Percentiles rank a stretch among this genome's conserved stretches.
Conservation (phyloP, 2,113 vertebrate species). For the Marcusenius ussheri region DNA sequence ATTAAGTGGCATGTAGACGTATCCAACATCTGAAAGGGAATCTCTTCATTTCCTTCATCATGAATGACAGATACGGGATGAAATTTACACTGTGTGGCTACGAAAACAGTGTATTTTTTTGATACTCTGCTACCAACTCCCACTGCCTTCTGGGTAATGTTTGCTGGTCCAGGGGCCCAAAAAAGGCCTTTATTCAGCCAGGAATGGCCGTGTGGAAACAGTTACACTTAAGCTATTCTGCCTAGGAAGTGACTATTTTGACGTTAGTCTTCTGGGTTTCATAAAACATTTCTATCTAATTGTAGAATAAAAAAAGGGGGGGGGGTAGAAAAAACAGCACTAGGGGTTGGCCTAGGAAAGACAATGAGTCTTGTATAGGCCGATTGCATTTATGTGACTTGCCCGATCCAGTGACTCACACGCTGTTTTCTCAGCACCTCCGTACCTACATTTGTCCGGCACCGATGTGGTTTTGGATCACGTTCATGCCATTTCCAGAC, state of each 20-base stretch:
- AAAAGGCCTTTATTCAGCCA: conserved; percentile 10
- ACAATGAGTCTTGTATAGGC: conserved; percentile 15
- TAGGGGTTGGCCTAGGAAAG: not conserved
- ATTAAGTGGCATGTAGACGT: not conserved
- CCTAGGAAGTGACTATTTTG: conserved; percentile 22
- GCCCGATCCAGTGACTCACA: not conserved
- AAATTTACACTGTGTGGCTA: conserved; percentile 2
- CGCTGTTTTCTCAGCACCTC: not conserved
- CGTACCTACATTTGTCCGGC: not conserved
- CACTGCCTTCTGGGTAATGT: conserved; percentile 18
- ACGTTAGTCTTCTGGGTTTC: conserved; percentile 24
- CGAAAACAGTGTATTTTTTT: not conserved
- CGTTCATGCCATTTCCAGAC: not conserved
- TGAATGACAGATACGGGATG: not conserved
- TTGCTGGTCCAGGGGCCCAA: conserved; percentile 7
- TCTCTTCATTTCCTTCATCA: conserved; percentile 10
- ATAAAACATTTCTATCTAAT: conserved; percentile 21
- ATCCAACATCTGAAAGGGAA: not conserved
- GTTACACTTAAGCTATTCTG: conserved; percentile 15
- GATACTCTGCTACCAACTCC: not conserved
- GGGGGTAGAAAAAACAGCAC: not conserved
- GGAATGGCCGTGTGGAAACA: conserved; percentile 19
- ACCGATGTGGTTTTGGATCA: not conserved
- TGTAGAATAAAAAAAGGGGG: not conserved
- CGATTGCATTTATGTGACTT: not conserved